Evolutionary conservation across 2,797 vertebrate genomes (phyloP), one percentile per base, ranked within the genome.

Genomic region (Megalops cyprinoides): DNA sequence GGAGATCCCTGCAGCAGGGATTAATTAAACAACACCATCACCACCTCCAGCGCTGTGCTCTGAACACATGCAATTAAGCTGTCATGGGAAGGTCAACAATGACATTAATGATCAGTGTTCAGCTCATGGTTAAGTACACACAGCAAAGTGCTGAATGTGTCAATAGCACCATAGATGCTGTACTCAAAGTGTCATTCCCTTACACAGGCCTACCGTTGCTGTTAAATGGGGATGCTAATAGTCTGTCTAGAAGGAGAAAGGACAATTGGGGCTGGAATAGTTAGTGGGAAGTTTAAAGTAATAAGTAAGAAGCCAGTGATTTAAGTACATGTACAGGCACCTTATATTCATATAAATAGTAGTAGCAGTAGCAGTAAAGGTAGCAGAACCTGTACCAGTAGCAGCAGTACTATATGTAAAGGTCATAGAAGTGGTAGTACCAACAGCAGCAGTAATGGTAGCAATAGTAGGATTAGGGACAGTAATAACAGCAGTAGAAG

Each of bases 21-120:
- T 39, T 69, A 69, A 69, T 69, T 69, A 69, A 12, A 69, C 31
- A 69, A 31, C 65, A 42, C 7, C n/a, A 20, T 6, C 65, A 37
- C 34, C 65, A 31, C 18, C 15, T 37, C 3, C 31, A 67, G 34
- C 39, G 31, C 62, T 15, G 1, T 18, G 31, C 1, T 67, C 31
- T 39, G 65, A 69, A 69, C 34, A 39, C 65, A 39, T 69, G 14
- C 65, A 69, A 69, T 69, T 69, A 69, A 69, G 65, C 65, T 69
- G 65, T 69, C 65, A 20, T 39, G 7, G 37, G 65, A 69, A 69
- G 65, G 65, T 69, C 65, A 69, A 69, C 65, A 69, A 39, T 69
- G 65, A 39, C 65, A 39, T 69, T 69, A 69, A 69, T 39, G 65
- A 69, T 69, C 20, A 69, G 65, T 69, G 37, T 69, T 12, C 65